Conservation (phyloP, 35 echinoderm and acorn worm genomes). For the Heliocidaris tuberculata region DNA sequence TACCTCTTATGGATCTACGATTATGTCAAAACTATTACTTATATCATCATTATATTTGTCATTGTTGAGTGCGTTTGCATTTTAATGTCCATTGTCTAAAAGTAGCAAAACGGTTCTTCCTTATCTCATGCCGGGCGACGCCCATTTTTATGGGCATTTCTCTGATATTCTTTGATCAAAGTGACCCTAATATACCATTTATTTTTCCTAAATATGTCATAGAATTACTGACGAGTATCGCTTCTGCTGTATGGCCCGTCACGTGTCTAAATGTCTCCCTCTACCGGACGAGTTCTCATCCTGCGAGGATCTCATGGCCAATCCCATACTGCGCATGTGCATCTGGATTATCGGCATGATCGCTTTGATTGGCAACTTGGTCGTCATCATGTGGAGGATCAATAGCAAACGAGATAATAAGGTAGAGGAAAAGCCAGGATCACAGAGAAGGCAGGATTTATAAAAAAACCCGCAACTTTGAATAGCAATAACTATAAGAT, state of each 20-base stretch:
- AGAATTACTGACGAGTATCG: conserved; percentile 87
- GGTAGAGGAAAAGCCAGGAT: conserved; percentile 42
- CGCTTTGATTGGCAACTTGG: conserved; percentile 74
- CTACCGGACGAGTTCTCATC: conserved; percentile 86
- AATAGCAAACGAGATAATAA: conserved; percentile 79
- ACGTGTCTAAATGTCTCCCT: conserved; percentile 62
- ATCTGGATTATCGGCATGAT: conserved; percentile 86
- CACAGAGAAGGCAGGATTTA: no score
- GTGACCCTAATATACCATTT: not conserved
- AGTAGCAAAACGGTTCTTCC: not conserved
- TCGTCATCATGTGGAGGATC: conserved; percentile 76
- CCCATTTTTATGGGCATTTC: not conserved
- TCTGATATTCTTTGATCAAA: not conserved
- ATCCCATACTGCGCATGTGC: conserved; percentile 71
- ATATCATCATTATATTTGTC: no score
- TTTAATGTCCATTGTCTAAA: not conserved
- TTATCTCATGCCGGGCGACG: not conserved
- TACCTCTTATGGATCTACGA: no score
- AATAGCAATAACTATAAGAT: not conserved
- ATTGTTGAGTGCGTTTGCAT: not conserved
- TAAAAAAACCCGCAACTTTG: not conserved
- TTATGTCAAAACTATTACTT: no score
- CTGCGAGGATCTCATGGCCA: conserved; percentile 96
- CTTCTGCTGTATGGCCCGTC: conserved; percentile 83
- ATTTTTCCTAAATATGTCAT: not conserved